Percentiles rank a stretch among this genome's conserved stretches.
Conservation (phyloP, 2,113 vertebrate species). For the Tyto alba region DNA sequence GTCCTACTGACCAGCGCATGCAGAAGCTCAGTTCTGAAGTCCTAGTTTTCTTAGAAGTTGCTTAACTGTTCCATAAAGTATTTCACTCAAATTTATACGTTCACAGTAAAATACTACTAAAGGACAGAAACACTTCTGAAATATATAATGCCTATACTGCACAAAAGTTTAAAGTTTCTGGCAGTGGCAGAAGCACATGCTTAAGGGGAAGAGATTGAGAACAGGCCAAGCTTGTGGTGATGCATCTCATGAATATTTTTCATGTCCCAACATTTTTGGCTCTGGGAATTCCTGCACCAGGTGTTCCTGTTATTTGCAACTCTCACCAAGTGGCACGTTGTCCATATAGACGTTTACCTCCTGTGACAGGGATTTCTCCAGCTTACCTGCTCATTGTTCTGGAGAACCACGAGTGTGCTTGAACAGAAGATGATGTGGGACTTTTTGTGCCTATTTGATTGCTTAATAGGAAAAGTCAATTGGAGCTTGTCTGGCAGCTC, state of each 20-base stretch:
- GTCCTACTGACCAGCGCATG: background rate
- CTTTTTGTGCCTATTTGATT: background rate
- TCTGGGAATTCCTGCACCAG: background rate
- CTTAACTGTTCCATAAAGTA: background rate
- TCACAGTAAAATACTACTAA: background rate
- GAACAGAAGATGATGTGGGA: background rate
- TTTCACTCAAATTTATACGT: background rate
- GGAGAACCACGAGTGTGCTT: background rate
- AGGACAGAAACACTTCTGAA: background rate
- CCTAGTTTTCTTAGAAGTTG: background rate
- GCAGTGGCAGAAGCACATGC: accelerated
- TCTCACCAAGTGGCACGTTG: background rate
- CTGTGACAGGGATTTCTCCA: background rate
- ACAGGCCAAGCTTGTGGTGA: background rate
- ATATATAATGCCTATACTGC: background rate
- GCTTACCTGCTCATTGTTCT: background rate
- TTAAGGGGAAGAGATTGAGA: background rate
- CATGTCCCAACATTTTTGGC: background rate
- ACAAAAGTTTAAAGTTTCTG: background rate
- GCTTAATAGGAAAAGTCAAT: background rate
- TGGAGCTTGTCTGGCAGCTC: background rate
- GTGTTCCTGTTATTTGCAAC: background rate
- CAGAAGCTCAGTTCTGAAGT: background rate
- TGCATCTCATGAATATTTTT: background rate
- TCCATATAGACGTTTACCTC: background rate